These are phyloP conservation scores for Pachyramphus minor DNA, from an alignment of 2,113 vertebrate genomes.

Conservation along the genomic window DNA sequence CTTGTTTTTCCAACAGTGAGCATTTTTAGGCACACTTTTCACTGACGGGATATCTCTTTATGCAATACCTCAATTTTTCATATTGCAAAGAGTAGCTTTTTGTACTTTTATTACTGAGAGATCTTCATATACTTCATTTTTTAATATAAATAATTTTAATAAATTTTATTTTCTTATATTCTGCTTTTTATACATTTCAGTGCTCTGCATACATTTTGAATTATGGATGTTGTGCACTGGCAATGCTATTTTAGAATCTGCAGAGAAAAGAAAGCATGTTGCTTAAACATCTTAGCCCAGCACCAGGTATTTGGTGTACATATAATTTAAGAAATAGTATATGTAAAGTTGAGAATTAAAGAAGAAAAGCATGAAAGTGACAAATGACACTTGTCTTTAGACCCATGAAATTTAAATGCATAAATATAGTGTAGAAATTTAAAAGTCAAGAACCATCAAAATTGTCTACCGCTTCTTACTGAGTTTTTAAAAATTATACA, in stretches of 20 bases:
- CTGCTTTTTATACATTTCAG: constrained; percentile 99
- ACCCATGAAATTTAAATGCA: constrained; percentile 76
- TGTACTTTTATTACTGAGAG: constrained; percentile 99
- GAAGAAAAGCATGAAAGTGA: constrained; percentile 85
- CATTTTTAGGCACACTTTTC: constrained; percentile 99
- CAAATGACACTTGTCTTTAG: constrained; percentile 80
- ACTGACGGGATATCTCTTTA: constrained; percentile 99
- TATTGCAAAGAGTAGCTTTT: constrained; percentile 99
- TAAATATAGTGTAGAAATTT: constrained; percentile 81
- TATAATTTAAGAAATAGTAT: constrained; percentile 87
- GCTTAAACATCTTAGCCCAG: constrained; percentile 85
- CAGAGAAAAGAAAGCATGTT: constrained; percentile 92
- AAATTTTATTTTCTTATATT: constrained; percentile 99
- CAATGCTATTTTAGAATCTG: constrained; percentile 96
- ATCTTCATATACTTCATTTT: constrained; percentile 99
- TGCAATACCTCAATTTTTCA: constrained; percentile 99
- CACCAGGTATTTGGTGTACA: constrained; percentile 89
- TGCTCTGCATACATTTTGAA: constrained; percentile 99
- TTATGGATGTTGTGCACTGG: constrained; percentile 94
- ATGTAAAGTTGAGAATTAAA: constrained; percentile 90
- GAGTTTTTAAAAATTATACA: constrained; percentile 89
- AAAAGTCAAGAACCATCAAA: constrained; percentile 77
- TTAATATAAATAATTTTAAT: constrained; percentile 99
- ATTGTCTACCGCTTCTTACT: constrained; percentile 84
- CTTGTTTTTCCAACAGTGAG: constrained; percentile 99